Evolutionary conservation across 2,113 vertebrate genomes (phyloP).

Genomic region (Gadus chalcogrammus): DNA sequence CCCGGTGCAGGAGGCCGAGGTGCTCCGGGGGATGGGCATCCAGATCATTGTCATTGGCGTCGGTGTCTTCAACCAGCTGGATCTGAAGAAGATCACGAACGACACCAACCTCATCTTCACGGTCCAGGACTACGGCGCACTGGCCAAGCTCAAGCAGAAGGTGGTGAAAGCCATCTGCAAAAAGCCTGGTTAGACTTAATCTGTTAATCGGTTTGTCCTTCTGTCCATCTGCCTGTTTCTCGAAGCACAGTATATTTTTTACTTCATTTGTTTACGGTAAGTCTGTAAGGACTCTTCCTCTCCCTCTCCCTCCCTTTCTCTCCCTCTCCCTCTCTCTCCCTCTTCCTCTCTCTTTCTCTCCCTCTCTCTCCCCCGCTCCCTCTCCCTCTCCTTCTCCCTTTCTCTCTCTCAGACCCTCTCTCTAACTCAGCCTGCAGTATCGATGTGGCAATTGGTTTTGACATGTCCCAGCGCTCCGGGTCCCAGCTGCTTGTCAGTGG

Average conservation of each 20-base stretch:
- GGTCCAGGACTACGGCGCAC: conserved; percentile 51
- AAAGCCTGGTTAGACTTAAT: not conserved
- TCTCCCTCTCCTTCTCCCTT: no score
- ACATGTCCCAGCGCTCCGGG: conserved; percentile 61
- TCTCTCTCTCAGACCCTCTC: not conserved
- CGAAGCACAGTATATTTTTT: not conserved
- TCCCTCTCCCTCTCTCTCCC: not conserved
- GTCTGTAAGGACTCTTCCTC: no score
- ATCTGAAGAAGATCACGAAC: conserved; percentile 69
- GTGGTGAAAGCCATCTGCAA: conserved; percentile 67
- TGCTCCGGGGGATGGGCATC: conserved; percentile 44
- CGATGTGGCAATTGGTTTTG: conserved; percentile 53
- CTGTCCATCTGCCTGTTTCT: not conserved
- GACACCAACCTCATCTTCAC: conserved; percentile 45
- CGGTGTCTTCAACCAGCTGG: conserved; percentile 41
- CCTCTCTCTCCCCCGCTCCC: no score
- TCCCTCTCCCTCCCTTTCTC: no score
- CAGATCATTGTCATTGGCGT: conserved; percentile 71
- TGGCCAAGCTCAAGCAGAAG: conserved; percentile 54
- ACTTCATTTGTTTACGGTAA: not conserved
- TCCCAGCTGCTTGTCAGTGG: conserved; percentile 40
- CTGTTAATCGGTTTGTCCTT: not conserved
- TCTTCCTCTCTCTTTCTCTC: no score
- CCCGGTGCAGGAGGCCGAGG: conserved; percentile 41
- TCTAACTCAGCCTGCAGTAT: not conserved